Evolutionary conservation across 2,888 invertebrate genomes (phyloP).

Genomic region (Drosophila siamana): DNA sequence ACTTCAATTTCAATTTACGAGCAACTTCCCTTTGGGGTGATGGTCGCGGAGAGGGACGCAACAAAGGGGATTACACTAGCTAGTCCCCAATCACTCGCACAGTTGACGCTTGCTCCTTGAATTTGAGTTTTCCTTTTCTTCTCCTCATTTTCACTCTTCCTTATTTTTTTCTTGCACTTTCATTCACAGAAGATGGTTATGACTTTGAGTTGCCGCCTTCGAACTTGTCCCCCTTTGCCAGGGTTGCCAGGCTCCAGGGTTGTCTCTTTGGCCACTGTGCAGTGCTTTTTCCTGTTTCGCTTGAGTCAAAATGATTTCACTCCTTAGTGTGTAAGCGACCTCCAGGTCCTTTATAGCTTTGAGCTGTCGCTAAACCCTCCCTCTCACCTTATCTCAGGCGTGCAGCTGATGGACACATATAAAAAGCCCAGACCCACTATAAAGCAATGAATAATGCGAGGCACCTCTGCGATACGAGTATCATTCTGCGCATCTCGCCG

Average conservation of each 20-base stretch:
- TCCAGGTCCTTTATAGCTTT: conserved; percentile 3
- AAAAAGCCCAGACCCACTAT: background rate
- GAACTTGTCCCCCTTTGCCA: no score
- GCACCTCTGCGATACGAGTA: background rate
- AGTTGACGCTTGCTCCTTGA: conserved; percentile 8
- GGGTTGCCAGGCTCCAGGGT: no score
- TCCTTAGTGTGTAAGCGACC: conserved; percentile 5
- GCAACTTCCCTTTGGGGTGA: conserved; percentile 4
- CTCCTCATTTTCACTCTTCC: background rate
- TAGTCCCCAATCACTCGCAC: conserved; percentile 2
- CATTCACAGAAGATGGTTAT: background rate
- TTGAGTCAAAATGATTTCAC: conserved; percentile 20
- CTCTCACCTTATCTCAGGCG: background rate
- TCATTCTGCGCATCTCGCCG: background rate
- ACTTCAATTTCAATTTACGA: conserved; percentile 28
- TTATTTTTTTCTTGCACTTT: conserved; percentile 3
- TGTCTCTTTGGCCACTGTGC: background rate
- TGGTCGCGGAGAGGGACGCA: background rate
- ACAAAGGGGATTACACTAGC: background rate
- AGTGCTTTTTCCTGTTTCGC: background rate
- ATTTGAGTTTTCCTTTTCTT: conserved; percentile 1
- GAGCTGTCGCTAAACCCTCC: background rate
- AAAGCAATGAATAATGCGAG: background rate
- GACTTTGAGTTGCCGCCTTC: background rate
- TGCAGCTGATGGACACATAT: background rate